Conservation (phyloP, 2,113 vertebrate species). For the Columbina picui region DNA sequence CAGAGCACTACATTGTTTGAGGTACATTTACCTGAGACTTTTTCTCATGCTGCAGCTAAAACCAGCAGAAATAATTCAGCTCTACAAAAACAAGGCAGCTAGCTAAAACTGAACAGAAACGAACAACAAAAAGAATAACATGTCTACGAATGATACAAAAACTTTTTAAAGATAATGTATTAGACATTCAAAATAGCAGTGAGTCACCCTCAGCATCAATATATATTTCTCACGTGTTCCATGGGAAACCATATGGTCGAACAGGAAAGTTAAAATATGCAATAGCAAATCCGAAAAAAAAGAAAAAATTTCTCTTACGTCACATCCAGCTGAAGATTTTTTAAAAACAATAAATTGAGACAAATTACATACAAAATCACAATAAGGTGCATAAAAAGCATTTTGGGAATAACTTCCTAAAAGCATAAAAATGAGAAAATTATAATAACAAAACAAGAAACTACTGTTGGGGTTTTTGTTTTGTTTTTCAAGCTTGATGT, state of each 20-base stretch:
- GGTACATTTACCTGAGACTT: background rate
- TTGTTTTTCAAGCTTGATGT: background rate
- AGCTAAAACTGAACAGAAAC: background rate
- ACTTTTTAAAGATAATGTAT: rapidly evolving
- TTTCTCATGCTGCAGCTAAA: background rate
- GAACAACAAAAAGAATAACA: background rate
- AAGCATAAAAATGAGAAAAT: background rate
- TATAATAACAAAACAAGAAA: background rate
- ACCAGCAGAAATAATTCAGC: background rate
- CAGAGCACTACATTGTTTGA: background rate
- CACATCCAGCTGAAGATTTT: background rate
- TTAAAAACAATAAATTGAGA: background rate
- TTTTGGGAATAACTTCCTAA: background rate
- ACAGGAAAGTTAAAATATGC: background rate
- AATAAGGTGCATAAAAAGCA: background rate
- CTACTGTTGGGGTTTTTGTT: background rate
- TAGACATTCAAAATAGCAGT: background rate
- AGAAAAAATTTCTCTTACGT: background rate
- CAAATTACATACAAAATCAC: background rate
- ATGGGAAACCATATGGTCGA: background rate
- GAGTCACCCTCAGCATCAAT: background rate
- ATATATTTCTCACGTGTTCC: background rate
- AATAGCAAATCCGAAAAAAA: background rate
- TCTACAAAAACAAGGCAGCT: background rate
- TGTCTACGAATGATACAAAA: background rate